These are phyloP conservation scores for Dryococelus australis DNA, from an alignment of 2,888 invertebrate genomes.

Conservation along the genomic window DNA sequence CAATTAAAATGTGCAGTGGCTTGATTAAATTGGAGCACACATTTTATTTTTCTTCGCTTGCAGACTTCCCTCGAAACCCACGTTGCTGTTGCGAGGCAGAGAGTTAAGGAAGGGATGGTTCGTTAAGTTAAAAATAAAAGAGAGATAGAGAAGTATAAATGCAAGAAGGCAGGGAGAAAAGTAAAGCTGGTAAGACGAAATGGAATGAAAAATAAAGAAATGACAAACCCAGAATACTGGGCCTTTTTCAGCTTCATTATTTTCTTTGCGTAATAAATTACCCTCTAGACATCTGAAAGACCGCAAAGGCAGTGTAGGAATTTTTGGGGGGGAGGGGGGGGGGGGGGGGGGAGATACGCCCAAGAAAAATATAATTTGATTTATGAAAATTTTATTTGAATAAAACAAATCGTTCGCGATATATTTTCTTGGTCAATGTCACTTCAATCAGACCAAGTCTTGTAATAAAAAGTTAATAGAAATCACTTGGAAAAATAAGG, in stretches of 20 bases:
- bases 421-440: no score
- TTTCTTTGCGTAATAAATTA: slow-evolving; percentile 27
- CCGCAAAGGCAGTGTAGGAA: neutral
- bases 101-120: slow-evolving; percentile 22
- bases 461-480: no score
- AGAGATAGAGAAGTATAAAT: neutral
- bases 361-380: neutral
- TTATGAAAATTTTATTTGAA: neutral
- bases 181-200: slow-evolving; percentile 5
- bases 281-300: neutral
- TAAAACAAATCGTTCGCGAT: neutral
- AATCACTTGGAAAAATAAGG: no score
- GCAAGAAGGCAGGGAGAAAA: slow-evolving; percentile 21
- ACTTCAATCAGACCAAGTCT: no score
- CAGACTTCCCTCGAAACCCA: neutral
- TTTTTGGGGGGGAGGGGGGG: no score
- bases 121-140: neutral
- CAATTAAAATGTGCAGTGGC: slow-evolving; percentile 23
- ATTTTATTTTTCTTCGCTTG: neutral
- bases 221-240: slow-evolving; percentile 30
- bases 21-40: slow-evolving; percentile 28
- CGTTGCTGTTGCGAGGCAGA: neutral
- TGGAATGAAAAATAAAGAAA: slow-evolving; percentile 24
- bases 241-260: slow-evolving; percentile 28
- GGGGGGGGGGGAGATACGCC: neutral